Conservation (phyloP, 2,888 invertebrate species). For the Acanthosepion pharaonis region DNA sequence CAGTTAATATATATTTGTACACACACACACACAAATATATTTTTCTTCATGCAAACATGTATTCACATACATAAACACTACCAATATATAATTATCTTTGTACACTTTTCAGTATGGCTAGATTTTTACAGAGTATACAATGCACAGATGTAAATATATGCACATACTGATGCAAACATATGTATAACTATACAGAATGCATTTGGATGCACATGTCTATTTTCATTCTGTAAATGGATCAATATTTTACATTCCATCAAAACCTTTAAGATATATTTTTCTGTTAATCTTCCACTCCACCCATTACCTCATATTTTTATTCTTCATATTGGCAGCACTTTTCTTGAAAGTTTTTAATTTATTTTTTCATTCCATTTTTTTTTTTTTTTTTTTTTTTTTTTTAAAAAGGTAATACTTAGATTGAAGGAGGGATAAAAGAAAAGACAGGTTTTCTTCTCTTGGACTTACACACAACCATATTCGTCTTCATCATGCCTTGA, state of each 20-base stretch:
- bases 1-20: too few species aligned
- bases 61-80: too few species aligned
- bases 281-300: neutral
- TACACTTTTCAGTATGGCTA: too few species aligned
- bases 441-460: neutral
- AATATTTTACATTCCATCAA: constrained; percentile 33
- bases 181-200: neutral
- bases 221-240: neutral
- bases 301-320: neutral
- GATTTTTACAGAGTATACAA: neutral
- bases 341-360: neutral
- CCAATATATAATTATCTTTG: too few species aligned
- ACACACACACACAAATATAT: too few species aligned
- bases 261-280: neutral
- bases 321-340: neutral
- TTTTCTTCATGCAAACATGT: too few species aligned
- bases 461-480: neutral
- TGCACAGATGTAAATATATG: neutral
- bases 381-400: neutral
- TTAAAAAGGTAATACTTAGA: neutral
- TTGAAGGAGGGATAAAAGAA: neutral
- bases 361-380: neutral
- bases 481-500: neutral
- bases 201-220: neutral
- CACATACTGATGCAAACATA: neutral